Base-by-base conservation (phyloP, 2,113 vertebrate genomes). In the Piprites chloris region DNA sequence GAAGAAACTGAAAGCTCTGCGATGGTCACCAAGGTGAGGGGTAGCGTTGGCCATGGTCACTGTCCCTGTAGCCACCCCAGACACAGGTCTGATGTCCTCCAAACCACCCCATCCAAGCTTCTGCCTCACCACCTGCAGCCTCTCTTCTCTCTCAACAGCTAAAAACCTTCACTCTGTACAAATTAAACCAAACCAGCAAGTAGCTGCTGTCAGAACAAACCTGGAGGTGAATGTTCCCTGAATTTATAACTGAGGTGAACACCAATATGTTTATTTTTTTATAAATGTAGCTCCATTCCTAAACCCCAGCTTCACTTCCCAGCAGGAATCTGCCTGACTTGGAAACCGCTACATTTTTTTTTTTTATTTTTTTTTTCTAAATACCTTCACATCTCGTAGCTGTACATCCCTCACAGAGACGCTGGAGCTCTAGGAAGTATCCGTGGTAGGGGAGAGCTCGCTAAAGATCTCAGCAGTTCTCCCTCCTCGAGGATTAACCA, bases 61-160 rank as follows among this genome's bases (percentile, higher is more conserved):
- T 13, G 6, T 12, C 16, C 88, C 71, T 4, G 1, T 7, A 5
- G 21, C 44, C 89, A 3, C 6, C 53, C 46, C 71, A 17, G 22
- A 0, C 53, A 4, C 0, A 1, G 61, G 37, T 18, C 37, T 14
- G 6, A 8, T 5, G 1, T 1, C 35, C 84, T 14, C 58, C 67
- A 11, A 4, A 19, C 7, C 14, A 0, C 3, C n/a, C 0, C 8
- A 0, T 2, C 9, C 4, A 1, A 27, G 22, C 58, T 72, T 72
- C 85, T 67, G 76, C 56, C 75, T 30, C 4, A 7, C 27, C 1
- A 2, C 50, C 52, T 1, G 21, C 86, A 63, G 53, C 74, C 71
- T n/a, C 59, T 21, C 65, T 27, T 53, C 85, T 23, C 84, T 33
- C 37, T 69, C 14, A 0, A 0, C 47, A 7, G 33, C 52, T 24